Evolutionary conservation across 2,797 vertebrate species (phyloP), one percentile per base, ranked within the genome.

Genomic region (Ctenopoma multispine): DNA sequence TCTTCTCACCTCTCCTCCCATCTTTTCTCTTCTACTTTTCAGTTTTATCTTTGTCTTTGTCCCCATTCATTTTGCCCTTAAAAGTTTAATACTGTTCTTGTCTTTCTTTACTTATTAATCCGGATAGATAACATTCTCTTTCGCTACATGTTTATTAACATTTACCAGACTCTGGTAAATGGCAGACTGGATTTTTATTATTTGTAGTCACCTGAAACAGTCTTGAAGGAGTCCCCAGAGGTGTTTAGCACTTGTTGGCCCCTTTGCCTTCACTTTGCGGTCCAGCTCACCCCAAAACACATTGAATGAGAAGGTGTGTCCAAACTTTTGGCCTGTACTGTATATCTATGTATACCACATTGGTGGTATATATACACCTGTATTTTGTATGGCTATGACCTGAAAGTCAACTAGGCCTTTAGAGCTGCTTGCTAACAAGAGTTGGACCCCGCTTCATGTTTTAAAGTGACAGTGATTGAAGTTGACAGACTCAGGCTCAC

Each of bases 391-490:
- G 36, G 8, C 57, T 50, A 6, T 34, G 43, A 34, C 58, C 50
- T 56, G 24, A 49, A 10, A 10, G 46, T 38, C 47, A 36, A 18
- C 20, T 38, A 38, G 51, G 44, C 38, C 56, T 43, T 10, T 12
- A 31, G 53, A 50, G 58, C 59, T 72, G 34, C 34, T 56, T 21
- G 47, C 47, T 56, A 46, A 50, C 29, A 18, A 58, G 20, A 47
- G 64, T 13, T 31, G 58, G 72, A 62, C 29, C 58, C 36, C 9
- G 68, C 60, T 72, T 76, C 63, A 9, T 77, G 73, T 79, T 82
- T 71, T 40, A 78, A 72, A 58, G 31, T 73, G 74, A 87, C 12
- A 15, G 63, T 90, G 61, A 91, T 90, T 40, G 5, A 75, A 87
- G 58, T 49, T 3, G 87, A 89, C 80, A 21, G 75, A 57, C 47